Evolutionary conservation across 64 coral and sea anemone genomes (phyloP), one percentile per base, ranked within the genome.

Genomic region (Montipora sp.): DNA sequence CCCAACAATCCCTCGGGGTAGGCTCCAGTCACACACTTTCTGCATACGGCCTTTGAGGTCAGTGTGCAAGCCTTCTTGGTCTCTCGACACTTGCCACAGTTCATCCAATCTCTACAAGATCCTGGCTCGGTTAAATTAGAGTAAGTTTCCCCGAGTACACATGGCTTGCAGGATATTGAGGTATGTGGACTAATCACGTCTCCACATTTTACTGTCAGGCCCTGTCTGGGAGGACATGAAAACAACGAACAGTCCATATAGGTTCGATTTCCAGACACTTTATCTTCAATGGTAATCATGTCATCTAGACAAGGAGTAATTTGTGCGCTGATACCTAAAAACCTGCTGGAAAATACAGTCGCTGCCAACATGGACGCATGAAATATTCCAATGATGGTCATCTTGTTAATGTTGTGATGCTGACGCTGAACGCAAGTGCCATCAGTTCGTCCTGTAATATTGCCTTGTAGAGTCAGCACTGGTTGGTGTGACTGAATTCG

Each of bases 61-160:
- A 65, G 27, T 1, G 87, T 78, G 36, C 75, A 89, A 7, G 36
- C 3, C 57, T 89, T 47, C 2, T 19, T 89, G 24, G 51, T 77
- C 22, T 89, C 75, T 5, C 75, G 75, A 59, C 75, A 80, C 13
- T 76, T 10, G 4, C 57, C 87, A 15, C 92, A 94, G 7, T 19
- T 74, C 2, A 22, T 43, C 47, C 92, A 94, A 47, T 9, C 46
- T 16, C 67, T 90, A 43, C 92, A 94, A 11, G 14, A 58, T 5
- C 89, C 71, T 3, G 22, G 47, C 45, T 90, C 63, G 36, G 81
- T 36, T 27, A 11, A 51, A 7, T 45, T 27, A 3, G 92, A 94
- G 45, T 66, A 94, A 0, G 92, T 89, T 77, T 77, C 45, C 21
- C 92, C 92, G 1, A 43, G 44, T 60, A 90, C 57, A 77, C 92